Base-by-base conservation (phyloP, 35 echinoderm and acorn worm genomes). In the Amphiura filiformis region DNA sequence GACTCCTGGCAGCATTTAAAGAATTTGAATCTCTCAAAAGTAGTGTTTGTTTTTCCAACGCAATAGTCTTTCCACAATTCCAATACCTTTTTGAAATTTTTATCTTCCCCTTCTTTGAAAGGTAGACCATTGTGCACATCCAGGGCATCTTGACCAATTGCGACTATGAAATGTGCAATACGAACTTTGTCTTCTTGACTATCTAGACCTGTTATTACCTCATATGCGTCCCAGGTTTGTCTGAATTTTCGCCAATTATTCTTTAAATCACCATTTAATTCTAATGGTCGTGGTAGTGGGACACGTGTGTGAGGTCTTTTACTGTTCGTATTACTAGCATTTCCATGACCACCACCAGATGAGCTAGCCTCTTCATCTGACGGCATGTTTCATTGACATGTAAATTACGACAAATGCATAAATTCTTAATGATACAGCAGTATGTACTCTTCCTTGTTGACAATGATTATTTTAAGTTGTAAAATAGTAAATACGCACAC, bases 211-310 rank as follows among this genome's bases (percentile, higher is more conserved):
- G 89, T 92, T 15, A 88, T 65, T 36, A 90, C 64, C 82, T 93
- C 90, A 82, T 92, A 96, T 23, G 86, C 89, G 17, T 92, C 79
- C 90, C 91, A 96, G 32, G 89, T 70, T 32, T 89, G 86, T 22
- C 39, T 86, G 36, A 92, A 96, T 47, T 86, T 87, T 15, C 52
- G 39, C 88, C 91, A 96, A 32, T 90, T 96, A 13, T 86, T 87
- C 40, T 83, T 93, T 11, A 96, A 40, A 87, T 96, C 84, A 7
- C 87, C 91, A 38, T 52, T 52, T 52, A 52, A 52, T 52, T 52
- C 20, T 11, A 52, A 52, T 52, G n/a, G n/a, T n/a, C n/a, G n/a
- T n/a, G n/a, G n/a, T n/a, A n/a, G n/a, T n/a, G n/a, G n/a, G n/a
- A n/a, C n/a, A n/a, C n/a, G n/a, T n/a, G n/a, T n/a, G n/a, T n/a